A percentile compares a stretch with the other conserved stretches of the same genome.
These are phyloP conservation scores for Morelia viridis DNA, from an alignment of 2,797 vertebrate genomes.

Conservation along the genomic window DNA sequence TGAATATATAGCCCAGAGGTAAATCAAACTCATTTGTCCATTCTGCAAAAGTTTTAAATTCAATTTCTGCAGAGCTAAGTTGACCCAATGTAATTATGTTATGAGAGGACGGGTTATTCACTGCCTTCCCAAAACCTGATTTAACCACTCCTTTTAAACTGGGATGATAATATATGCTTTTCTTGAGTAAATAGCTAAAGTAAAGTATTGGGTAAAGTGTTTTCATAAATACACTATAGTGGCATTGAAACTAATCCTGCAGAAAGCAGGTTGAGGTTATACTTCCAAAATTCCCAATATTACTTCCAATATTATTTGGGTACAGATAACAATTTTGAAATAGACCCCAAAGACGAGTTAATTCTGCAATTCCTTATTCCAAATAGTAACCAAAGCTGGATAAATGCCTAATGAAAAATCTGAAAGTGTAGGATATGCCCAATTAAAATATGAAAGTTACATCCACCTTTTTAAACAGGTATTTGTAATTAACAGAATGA, in stretches of 20 bases:
- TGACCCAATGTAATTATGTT: background rate
- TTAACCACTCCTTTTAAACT: background rate
- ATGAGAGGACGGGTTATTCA: background rate
- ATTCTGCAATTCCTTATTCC: too few species aligned
- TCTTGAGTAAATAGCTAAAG: background rate
- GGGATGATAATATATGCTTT: background rate
- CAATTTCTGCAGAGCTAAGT: background rate
- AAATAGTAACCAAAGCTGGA: too few species aligned
- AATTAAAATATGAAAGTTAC: too few species aligned
- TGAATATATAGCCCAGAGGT: background rate
- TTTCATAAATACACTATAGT: background rate
- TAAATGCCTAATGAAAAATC: too few species aligned
- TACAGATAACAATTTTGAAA: too few species aligned
- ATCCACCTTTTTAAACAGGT: too few species aligned
- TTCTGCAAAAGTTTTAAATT: background rate
- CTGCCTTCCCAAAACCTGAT: background rate
- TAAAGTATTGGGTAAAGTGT: background rate
- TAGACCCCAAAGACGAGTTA: too few species aligned
- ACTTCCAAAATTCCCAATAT: too few species aligned
- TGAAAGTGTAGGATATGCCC: too few species aligned
- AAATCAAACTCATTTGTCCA: background rate
- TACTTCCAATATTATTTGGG: too few species aligned
- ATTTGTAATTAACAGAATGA: too few species aligned
- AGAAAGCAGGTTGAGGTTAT: background rate
- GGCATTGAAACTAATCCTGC: background rate